These are phyloP conservation scores for Malurus melanocephalus DNA, from an alignment of 2,113 vertebrate species.

Conservation along the genomic window DNA sequence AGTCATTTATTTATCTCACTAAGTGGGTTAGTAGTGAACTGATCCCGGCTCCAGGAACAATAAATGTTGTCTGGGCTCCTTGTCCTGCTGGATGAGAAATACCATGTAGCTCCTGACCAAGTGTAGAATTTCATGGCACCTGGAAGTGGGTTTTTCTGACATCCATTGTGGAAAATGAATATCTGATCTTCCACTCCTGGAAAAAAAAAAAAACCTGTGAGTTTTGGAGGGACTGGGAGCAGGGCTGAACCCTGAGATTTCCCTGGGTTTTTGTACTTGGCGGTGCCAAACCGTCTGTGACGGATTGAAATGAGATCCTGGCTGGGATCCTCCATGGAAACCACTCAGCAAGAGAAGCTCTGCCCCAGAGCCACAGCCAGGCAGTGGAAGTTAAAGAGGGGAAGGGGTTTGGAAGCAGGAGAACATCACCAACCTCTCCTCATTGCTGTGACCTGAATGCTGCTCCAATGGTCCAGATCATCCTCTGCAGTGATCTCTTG, in stretches of 20 bases:
- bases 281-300: background rate
- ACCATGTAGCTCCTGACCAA: background rate
- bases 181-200: background rate
- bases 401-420: background rate
- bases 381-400: background rate
- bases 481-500: background rate
- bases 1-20: constrained; percentile 47
- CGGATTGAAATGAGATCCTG: background rate
- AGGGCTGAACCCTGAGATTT: background rate
- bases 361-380: background rate
- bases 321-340: background rate
- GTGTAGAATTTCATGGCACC: background rate
- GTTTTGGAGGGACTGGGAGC: background rate
- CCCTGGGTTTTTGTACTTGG: background rate
- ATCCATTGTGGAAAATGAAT: background rate
- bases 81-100: background rate
- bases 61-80: background rate
- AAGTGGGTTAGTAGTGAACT: background rate
- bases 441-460: no score
- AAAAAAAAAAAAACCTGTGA: background rate
- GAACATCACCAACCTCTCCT: background rate
- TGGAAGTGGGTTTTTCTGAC: background rate
- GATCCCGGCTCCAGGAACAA: background rate
- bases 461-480: no score
- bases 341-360: background rate